phyloP scores from a whole-genome alignment of 2,113 vertebrate species.

The Lepisosteus oculatus region DNA sequence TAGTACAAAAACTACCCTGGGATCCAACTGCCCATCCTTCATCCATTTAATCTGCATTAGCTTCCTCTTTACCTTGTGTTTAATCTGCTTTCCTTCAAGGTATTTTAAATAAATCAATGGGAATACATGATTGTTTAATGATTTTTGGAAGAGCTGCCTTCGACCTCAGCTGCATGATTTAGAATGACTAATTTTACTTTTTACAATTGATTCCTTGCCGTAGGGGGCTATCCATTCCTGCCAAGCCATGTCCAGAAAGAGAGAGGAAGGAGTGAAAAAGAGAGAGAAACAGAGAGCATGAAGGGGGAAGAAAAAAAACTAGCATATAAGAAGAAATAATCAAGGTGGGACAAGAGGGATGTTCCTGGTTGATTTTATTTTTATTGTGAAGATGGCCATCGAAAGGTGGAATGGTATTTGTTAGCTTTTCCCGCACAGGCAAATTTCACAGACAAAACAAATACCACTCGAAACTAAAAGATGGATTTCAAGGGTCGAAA shows the following conservation, averaged over 20 bases:
- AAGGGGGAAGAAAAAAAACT: neutral
- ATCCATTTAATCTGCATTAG: slow-evolving; percentile 98
- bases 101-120: slow-evolving; percentile 99
- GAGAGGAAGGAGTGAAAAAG: slow-evolving; percentile 22
- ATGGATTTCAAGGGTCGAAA: neutral
- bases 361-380: no score
- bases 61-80: slow-evolving; percentile 88
- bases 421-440: no score
- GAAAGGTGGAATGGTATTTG: no score
- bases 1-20: slow-evolving; percentile 88
- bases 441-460: neutral
- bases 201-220: slow-evolving; percentile 82
- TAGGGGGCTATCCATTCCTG: slow-evolving; percentile 68
- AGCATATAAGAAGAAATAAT: neutral
- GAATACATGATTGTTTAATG: slow-evolving; percentile 99
- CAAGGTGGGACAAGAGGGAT: neutral
- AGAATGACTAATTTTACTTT: slow-evolving; percentile 99
- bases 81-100: slow-evolving; percentile 97
- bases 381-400: no score
- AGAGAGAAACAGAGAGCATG: slow-evolving; percentile 3
- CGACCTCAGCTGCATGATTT: slow-evolving; percentile 95
- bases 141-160: slow-evolving; percentile 97
- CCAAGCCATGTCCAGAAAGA: slow-evolving; percentile 40
- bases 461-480: neutral
- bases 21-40: slow-evolving; percentile 82